A percentile compares a stretch with the other conserved stretches of the same genome.
phyloP scores from a whole-genome alignment of 2,113 vertebrate genomes.

The Hypanus sabinus region DNA sequence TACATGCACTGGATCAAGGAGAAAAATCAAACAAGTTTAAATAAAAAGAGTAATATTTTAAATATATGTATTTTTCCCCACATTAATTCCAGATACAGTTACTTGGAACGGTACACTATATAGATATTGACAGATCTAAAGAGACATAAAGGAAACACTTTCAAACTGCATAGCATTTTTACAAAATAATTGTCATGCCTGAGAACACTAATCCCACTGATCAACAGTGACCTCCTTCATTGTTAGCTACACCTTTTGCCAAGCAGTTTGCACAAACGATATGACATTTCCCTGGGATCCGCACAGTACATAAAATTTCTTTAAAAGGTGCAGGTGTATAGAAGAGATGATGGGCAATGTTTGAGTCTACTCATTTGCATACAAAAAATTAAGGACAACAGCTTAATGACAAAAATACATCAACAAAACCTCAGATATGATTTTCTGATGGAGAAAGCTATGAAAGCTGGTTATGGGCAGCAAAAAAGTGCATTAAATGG shows the following conservation, averaged over 20 bases:
- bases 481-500: constrained; percentile 44
- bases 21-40: constrained; percentile 85
- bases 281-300: constrained; percentile 49
- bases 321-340: not conserved
- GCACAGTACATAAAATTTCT: constrained; percentile 27
- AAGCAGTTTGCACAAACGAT: constrained; percentile 74
- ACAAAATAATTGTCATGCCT: constrained; percentile 66
- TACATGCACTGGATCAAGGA: constrained; percentile 88
- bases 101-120: constrained; percentile 79
- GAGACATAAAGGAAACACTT: constrained; percentile 61
- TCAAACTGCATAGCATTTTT: constrained; percentile 66
- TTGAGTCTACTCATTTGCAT: not conserved
- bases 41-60: constrained; percentile 41
- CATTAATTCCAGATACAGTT: constrained; percentile 80
- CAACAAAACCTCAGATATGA: not conserved
- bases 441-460: not conserved
- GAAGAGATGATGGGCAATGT: constrained; percentile 12
- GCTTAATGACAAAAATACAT: not conserved
- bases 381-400: constrained; percentile 26
- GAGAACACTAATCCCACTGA: constrained; percentile 58
- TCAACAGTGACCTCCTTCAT: constrained; percentile 68
- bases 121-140: constrained; percentile 68
- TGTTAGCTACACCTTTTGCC: constrained; percentile 63
- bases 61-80: constrained; percentile 66
- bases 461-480: not conserved